Conservation (phyloP, 2,113 vertebrate genomes). For the Sorex araneus region DNA sequence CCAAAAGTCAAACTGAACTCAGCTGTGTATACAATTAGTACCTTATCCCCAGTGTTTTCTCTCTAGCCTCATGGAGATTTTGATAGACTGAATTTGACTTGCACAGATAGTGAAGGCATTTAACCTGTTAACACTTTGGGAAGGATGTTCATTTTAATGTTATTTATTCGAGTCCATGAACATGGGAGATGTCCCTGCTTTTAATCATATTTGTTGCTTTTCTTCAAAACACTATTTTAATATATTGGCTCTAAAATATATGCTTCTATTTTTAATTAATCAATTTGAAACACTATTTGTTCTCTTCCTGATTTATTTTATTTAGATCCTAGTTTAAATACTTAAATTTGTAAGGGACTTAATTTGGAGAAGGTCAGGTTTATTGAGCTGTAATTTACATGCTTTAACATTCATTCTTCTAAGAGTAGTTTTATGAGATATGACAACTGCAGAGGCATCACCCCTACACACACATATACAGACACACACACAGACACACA, state of each 20-base stretch:
- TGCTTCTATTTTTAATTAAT: slow-evolving; percentile 28
- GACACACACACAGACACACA: background rate
- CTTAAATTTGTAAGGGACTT: background rate
- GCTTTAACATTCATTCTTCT: slow-evolving; percentile 22
- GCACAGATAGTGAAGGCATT: too few relatives aligned
- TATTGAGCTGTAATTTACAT: slow-evolving; percentile 51
- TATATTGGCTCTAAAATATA: slow-evolving; percentile 23
- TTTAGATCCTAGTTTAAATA: slow-evolving; percentile 27
- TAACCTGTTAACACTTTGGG: too few relatives aligned
- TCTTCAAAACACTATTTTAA: slow-evolving; percentile 41
- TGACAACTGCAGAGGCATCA: background rate
- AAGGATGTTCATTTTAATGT: too few relatives aligned
- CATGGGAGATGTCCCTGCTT: background rate
- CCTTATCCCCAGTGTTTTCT: too few relatives aligned
- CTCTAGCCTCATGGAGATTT: too few relatives aligned
- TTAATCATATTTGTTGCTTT: slow-evolving; percentile 31
- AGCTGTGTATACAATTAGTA: too few relatives aligned
- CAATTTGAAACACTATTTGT: slow-evolving; percentile 31
- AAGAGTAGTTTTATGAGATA: background rate
- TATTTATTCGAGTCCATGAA: too few relatives aligned
- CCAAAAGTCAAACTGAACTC: too few relatives aligned
- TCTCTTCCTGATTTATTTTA: slow-evolving; percentile 9
- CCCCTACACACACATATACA: background rate
- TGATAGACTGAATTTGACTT: too few relatives aligned
- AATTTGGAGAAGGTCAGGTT: background rate